phyloP scores from a whole-genome alignment of 2,888 invertebrate genomes.

The Anthophora plumipes region DNA sequence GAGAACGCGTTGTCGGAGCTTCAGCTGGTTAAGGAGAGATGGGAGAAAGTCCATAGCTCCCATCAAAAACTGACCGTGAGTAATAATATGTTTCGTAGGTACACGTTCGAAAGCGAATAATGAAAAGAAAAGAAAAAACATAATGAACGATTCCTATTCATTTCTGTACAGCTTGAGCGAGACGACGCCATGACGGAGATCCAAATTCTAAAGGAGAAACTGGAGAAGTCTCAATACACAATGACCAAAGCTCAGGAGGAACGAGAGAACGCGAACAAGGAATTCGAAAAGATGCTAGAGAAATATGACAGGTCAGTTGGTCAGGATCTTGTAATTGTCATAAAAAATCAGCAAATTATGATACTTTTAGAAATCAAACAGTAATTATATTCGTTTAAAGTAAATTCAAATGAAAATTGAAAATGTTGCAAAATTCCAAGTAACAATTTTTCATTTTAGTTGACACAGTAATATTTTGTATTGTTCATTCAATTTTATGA shows the following conservation, averaged over 20 bases:
- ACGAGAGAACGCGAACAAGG: constrained; percentile 94
- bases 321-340: too few relatives aligned
- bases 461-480: too few relatives aligned
- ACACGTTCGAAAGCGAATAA: too few relatives aligned
- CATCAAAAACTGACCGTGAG: constrained; percentile 93
- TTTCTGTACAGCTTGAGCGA: constrained; percentile 89
- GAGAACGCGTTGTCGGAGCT: constrained; percentile 94
- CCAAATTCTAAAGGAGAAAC: constrained; percentile 94
- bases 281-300: constrained; percentile 96
- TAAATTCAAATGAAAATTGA: too few relatives aligned
- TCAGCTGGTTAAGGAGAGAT: constrained; percentile 93
- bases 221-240: constrained; percentile 93
- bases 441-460: too few relatives aligned
- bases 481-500: too few relatives aligned
- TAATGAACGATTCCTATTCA: background rate
- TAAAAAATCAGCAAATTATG: too few relatives aligned
- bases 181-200: constrained; percentile 94
- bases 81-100: background rate
- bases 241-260: constrained; percentile 94
- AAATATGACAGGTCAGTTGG: constrained; percentile 92
- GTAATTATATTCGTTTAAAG: too few relatives aligned
- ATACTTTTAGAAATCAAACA: too few relatives aligned
- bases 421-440: too few relatives aligned
- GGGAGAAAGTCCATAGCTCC: constrained; percentile 94
- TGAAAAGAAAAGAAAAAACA: background rate